phyloP scores from a whole-genome alignment of 2,797 vertebrate species.

The Phalloptychus januarius region DNA sequence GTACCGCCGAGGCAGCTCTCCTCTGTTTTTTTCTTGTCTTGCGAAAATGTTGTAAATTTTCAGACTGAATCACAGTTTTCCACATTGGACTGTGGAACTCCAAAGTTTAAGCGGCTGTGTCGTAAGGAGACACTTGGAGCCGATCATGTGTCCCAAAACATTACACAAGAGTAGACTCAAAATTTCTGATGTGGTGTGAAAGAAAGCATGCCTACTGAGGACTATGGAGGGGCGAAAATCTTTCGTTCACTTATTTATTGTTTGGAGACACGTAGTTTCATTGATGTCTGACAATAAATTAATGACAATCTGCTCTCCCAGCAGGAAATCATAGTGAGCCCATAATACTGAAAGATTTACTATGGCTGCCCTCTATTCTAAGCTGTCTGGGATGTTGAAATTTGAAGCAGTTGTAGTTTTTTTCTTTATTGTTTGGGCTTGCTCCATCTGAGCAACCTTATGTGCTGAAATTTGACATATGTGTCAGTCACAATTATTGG shows the following conservation, averaged over 20 bases:
- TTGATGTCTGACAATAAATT: conserved; percentile 63
- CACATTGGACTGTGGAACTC: conserved; percentile 4
- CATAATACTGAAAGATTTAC: conserved; percentile 61
- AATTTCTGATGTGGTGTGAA: conserved; percentile 62
- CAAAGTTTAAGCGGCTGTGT: conserved; percentile 31
- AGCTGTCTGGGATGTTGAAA: conserved; percentile 43
- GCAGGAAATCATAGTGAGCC: conserved; percentile 53
- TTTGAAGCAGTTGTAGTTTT: conserved; percentile 39
- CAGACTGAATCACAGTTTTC: conserved; percentile 24
- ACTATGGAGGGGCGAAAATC: conserved; percentile 62
- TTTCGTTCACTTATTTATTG: conserved; percentile 10
- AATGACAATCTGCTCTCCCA: conserved; percentile 56
- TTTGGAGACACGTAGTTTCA: conserved; percentile 61
- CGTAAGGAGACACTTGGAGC: conserved; percentile 45
- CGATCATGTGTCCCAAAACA: conserved; percentile 57
- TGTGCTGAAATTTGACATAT: conserved; percentile 43
- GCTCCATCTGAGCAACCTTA: conserved; percentile 27
- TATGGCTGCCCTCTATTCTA: conserved; percentile 42
- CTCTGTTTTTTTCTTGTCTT: background rate
- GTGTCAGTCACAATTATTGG: conserved; percentile 15
- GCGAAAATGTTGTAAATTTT: conserved; percentile 5
- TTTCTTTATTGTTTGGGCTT: conserved; percentile 18
- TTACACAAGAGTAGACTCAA: conserved; percentile 65
- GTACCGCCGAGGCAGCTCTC: background rate
- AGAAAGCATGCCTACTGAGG: conserved; percentile 56